Evolutionary conservation across 2,888 invertebrate genomes (phyloP), one percentile per base, ranked within the genome.

Genomic region (Megaustenia siamemsis): DNA sequence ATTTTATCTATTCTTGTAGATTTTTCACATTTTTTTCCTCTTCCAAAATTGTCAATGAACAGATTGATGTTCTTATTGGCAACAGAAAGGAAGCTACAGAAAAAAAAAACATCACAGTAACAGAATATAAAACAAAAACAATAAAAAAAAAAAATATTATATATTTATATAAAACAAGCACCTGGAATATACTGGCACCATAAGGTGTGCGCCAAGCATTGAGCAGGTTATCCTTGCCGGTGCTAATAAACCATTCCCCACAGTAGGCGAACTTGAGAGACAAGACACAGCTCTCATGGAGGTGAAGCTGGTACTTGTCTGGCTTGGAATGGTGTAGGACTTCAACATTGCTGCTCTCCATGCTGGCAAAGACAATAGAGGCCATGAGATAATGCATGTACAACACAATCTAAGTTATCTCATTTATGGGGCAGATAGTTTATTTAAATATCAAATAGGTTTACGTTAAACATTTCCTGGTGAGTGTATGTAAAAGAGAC

Each of bases 131-230:
- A 21, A 21, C 12, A 53, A 53, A 18, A 53, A 35, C 5, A 40
- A 56, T 24, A 24, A 82, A 38, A 6, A 1, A 60, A 3, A 18
- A 38, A 1, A n/a, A n/a, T n/a, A n/a, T n/a, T n/a, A n/a, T n/a
- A n/a, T n/a, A n/a, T n/a, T n/a, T n/a, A n/a, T n/a, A n/a, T n/a
- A n/a, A 60, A 77, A 35, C 1, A 81, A 89, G 84, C 84, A 97
- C 97, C 96, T 97, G 97, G 96, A 98, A 98, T 95, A 98, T 97
- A 92, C 97, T 97, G 87, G 98, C 97, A 82, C 98, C 98, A 92
- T 98, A 98, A 0, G 98, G 98, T 91, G 98, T 97, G 94, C 98
- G 96, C 98, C 98, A 98, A 63, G 97, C 97, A 94, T 98, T 98
- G 89, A 98, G 95, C 91, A 97, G 95, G 95, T 98, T 98, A 94